Conservation (phyloP, 2,888 invertebrate genomes). For the Antheraea yamamai region DNA sequence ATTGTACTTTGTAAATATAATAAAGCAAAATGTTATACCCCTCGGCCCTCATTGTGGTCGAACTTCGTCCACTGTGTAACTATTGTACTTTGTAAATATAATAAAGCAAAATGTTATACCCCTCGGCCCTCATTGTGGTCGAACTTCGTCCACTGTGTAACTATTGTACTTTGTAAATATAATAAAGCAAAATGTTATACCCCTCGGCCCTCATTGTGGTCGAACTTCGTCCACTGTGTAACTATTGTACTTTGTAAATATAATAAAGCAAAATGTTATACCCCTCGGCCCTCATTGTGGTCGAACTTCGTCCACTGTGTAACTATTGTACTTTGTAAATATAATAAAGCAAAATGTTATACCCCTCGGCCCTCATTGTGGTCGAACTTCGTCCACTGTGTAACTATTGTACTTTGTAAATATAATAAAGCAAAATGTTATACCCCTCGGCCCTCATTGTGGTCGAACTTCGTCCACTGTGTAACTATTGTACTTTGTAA, state of each 20-base stretch:
- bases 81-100: background rate
- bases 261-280: background rate
- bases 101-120: background rate
- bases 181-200: background rate
- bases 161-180: background rate
- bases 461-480: too few relatives aligned
- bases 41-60: too few relatives aligned
- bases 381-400: too few relatives aligned
- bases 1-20: background rate
- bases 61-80: too few relatives aligned
- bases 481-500: background rate
- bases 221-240: too few relatives aligned
- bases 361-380: too few relatives aligned
- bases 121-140: too few relatives aligned
- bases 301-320: too few relatives aligned
- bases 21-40: background rate
- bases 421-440: background rate
- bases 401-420: background rate
- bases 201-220: too few relatives aligned
- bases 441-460: too few relatives aligned
- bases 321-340: background rate
- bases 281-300: too few relatives aligned
- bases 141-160: too few relatives aligned
- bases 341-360: background rate
- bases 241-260: background rate